Evolutionary conservation across 1,140 invertebrate species (phyloP).

Genomic region (Philotrypesis tridentata): DNA sequence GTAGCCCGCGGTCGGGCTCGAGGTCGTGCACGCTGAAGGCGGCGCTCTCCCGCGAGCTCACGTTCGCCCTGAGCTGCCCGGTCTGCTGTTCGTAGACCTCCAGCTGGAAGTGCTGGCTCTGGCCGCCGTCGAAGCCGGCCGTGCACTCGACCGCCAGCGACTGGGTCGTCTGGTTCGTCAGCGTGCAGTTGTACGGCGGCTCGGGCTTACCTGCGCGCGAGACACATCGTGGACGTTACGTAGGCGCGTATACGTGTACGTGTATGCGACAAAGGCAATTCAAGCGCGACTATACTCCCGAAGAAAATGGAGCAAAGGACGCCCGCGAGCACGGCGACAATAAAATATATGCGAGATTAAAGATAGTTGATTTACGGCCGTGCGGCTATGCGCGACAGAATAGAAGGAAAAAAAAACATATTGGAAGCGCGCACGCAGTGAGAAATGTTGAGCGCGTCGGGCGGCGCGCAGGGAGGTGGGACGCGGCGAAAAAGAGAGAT

Average conservation of each 20-base stretch:
- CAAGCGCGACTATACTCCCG: too few relatives aligned
- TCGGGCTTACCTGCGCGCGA: constrained; percentile 86
- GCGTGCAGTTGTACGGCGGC: constrained; percentile 85
- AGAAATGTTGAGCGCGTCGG: too few relatives aligned
- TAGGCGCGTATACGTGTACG: not conserved
- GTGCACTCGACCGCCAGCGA: constrained; percentile 85
- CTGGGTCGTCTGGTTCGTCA: constrained; percentile 86
- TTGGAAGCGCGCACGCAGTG: too few relatives aligned
- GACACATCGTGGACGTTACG: too few relatives aligned
- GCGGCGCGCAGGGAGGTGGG: not conserved
- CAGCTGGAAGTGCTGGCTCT: constrained; percentile 81
- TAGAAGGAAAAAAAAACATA: too few relatives aligned
- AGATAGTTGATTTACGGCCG: too few relatives aligned
- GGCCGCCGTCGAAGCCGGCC: constrained; percentile 86
- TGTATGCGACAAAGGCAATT: too few relatives aligned
- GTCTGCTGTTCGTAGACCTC: constrained; percentile 84
- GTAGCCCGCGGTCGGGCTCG: constrained; percentile 80
- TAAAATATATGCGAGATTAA: too few relatives aligned
- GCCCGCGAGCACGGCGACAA: too few relatives aligned
- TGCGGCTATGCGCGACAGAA: too few relatives aligned
- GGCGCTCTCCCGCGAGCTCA: constrained; percentile 79
- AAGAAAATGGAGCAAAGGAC: too few relatives aligned
- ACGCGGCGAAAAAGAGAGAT: not conserved
- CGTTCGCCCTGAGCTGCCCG: constrained; percentile 78
- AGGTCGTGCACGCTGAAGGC: constrained; percentile 81